These are phyloP conservation scores for Sphinx pinastri DNA, from an alignment of 2,888 invertebrate species.

Conservation along the genomic window DNA sequence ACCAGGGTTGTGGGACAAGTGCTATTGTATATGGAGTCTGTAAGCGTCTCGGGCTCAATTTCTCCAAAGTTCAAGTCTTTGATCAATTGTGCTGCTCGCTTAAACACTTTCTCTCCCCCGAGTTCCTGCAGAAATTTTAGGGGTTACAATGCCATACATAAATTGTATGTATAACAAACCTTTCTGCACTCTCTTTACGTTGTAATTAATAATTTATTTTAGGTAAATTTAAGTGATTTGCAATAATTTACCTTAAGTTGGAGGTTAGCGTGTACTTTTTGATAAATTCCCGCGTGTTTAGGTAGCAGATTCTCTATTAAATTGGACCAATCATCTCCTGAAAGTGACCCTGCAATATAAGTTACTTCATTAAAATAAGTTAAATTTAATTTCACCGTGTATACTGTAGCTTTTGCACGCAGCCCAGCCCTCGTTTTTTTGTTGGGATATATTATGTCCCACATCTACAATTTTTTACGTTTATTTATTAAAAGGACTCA, in stretches of 20 bases:
- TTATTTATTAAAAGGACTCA: no score
- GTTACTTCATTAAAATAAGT: not conserved
- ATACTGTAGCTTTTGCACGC: not conserved
- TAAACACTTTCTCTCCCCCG: slow-evolving; percentile 74
- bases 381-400: no score
- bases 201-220: no score
- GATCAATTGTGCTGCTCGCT: slow-evolving; percentile 74
- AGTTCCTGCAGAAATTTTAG: slow-evolving; percentile 65
- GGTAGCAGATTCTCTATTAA: slow-evolving; percentile 82
- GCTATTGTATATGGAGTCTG: slow-evolving; percentile 75
- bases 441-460: no score
- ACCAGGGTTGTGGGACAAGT: slow-evolving; percentile 75
- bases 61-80: slow-evolving; percentile 73
- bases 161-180: no score
- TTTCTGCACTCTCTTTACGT: no score
- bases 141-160: not conserved
- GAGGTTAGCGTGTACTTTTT: slow-evolving; percentile 75
- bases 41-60: slow-evolving; percentile 72
- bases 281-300: slow-evolving; percentile 78
- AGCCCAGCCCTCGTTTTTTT: no score
- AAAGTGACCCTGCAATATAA: slow-evolving; percentile 72
- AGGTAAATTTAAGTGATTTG: not conserved
- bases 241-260: slow-evolving; percentile 65
- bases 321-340: slow-evolving; percentile 85
- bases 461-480: no score